Base-by-base conservation (phyloP, 2,113 vertebrate species). In the Parus major region DNA sequence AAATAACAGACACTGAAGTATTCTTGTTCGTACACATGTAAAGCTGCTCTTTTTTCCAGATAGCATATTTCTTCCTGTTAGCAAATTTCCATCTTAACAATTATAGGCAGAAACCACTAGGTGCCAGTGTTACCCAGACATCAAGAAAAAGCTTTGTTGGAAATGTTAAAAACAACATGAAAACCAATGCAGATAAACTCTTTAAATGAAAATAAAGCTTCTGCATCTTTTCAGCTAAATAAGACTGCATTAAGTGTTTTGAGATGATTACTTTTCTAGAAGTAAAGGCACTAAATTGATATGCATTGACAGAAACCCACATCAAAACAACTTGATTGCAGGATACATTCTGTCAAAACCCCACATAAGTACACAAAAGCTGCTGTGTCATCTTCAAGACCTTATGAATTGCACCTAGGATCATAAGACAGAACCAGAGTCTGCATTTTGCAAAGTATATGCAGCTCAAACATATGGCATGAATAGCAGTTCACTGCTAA, bases 121-220 rank as follows among this genome's bases (percentile, higher is more conserved):
- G 73, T 97, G 98, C 50, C 98, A 98, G 90, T 29, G 50, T 97
- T 93, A 97, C 57, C 91, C 93, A 98, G 90, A 46, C 55, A 64
- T 61, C 63, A 42, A 61, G 33, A 61, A 82, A 94, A 65, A 15
- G 25, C 15, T 33, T 5, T 27, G 20, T 29, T 5, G 8, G 36
- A 46, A 69, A 76, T 6, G 2, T 55, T 29, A 17, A 77, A 86
- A 88, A n/a, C 16, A 69, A 16, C 36, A 35, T 47, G 41, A 87
- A 90, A 64, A 29, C 15, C 44, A 69, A 44, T 19, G 52, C 49
- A 55, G 55, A 83, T 8, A 82, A 69, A 69, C 5, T 12, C 8
- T 77, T 87, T 47, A 68, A 75, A 71, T 35, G 13, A 87, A 86
- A 92, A 80, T 12, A 90, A 69, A 84, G 27, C 17, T 82, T 82